Percentiles rank a stretch among this genome's conserved stretches.
These are phyloP conservation scores for Lagocephalus sceleratus DNA, from an alignment of 2,797 vertebrate genomes.

Conservation along the genomic window DNA sequence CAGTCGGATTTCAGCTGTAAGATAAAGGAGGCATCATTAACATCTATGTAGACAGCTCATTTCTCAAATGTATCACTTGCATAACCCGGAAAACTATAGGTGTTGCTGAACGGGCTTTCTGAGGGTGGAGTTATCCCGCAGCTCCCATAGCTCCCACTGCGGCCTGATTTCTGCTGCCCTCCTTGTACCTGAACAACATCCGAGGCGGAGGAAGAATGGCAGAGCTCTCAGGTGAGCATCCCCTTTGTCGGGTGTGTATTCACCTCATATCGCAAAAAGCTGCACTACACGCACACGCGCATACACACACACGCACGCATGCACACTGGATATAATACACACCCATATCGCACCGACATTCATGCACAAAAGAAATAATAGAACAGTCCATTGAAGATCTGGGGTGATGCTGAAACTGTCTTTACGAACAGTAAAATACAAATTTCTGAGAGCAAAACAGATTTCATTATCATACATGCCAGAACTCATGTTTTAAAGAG, in stretches of 20 bases:
- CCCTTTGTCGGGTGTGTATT: slow-evolving; percentile 47
- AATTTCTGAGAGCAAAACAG: slow-evolving; percentile 56
- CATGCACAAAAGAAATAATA: slow-evolving; percentile 46
- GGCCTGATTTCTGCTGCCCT: slow-evolving; percentile 41
- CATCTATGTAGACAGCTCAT: slow-evolving; percentile 56
- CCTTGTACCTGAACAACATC: slow-evolving; percentile 46
- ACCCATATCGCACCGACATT: slow-evolving; percentile 21
- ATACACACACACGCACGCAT: slow-evolving; percentile 3
- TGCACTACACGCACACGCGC: slow-evolving; percentile 17
- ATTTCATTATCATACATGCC: slow-evolving; percentile 56
- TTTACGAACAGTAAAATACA: slow-evolving; percentile 69
- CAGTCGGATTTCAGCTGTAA: slow-evolving; percentile 43
- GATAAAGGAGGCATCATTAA: slow-evolving; percentile 39
- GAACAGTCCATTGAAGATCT: slow-evolving; percentile 58
- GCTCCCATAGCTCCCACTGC: slow-evolving; percentile 34
- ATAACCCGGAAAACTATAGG: slow-evolving; percentile 55
- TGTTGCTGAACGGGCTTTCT: slow-evolving; percentile 47
- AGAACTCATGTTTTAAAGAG: slow-evolving; percentile 50
- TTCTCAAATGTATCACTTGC: slow-evolving; percentile 55
- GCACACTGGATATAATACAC: slow-evolving; percentile 3
- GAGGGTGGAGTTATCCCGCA: slow-evolving; percentile 30
- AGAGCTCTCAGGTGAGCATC: slow-evolving; percentile 43
- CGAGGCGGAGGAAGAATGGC: slow-evolving; percentile 40
- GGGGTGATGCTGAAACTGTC: slow-evolving; percentile 59
- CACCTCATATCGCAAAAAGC: slow-evolving; percentile 53